These are phyloP conservation scores for Naja naja DNA, from an alignment of 2,113 vertebrate species.

Conservation along the genomic window DNA sequence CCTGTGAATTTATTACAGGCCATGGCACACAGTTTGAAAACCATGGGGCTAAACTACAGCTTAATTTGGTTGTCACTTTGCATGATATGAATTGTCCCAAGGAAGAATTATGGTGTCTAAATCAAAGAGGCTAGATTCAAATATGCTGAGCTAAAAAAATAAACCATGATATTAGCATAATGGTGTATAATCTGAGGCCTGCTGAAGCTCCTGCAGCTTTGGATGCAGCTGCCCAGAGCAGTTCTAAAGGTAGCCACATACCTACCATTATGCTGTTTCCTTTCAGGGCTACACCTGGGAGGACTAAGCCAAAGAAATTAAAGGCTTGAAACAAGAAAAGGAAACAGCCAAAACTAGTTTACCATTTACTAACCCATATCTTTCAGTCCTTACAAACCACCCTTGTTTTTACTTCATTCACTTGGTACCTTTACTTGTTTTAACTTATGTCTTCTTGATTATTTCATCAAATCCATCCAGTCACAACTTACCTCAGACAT, in stretches of 20 bases:
- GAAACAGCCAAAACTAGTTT: neutral
- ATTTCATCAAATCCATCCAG: neutral
- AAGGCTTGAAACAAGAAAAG: neutral
- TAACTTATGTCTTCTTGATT: neutral
- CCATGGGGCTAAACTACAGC: neutral
- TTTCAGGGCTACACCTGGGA: neutral
- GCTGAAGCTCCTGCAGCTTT: neutral
- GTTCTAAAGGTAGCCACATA: neutral
- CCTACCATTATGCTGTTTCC: neutral
- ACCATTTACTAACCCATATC: neutral
- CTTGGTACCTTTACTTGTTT: neutral
- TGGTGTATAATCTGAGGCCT: neutral
- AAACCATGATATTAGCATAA: neutral
- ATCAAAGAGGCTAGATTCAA: neutral
- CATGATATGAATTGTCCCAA: neutral
- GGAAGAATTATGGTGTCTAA: neutral
- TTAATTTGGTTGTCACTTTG: neutral
- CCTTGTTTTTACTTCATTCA: neutral
- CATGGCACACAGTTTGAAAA: neutral
- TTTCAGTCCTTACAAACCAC: neutral
- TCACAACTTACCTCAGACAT: neutral
- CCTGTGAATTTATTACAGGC: neutral
- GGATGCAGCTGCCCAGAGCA: neutral
- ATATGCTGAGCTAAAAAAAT: neutral
- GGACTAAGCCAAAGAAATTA: neutral